A percentile compares a stretch with the other conserved stretches of the same genome.
Conservation (phyloP, 2,797 vertebrate genomes). For the Spea hammondii region DNA sequence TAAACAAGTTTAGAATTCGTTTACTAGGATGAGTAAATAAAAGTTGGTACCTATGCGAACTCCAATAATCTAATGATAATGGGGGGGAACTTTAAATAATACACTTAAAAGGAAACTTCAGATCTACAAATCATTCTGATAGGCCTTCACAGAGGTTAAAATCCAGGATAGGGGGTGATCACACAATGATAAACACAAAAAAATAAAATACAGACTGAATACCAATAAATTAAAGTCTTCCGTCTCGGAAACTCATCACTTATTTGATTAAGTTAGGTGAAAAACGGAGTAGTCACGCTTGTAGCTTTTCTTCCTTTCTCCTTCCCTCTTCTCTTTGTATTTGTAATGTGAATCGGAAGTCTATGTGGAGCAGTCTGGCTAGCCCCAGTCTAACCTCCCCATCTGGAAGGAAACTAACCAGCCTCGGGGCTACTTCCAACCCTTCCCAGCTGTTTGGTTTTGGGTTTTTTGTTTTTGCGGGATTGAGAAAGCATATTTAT, state of each 20-base stretch:
- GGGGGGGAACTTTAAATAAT: no score
- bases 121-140: not conserved
- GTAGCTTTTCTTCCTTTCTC: conserved; percentile 94
- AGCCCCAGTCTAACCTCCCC: conserved; percentile 97
- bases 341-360: conserved; percentile 99
- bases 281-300: conserved; percentile 95
- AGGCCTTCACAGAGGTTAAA: conserved; percentile 14
- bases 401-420: conserved; percentile 98
- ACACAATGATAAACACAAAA: conserved; percentile 70
- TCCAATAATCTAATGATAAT: no score
- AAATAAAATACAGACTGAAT: conserved; percentile 67
- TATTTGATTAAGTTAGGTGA: conserved; percentile 98
- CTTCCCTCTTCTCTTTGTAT: conserved; percentile 86
- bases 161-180: conserved; percentile 58
- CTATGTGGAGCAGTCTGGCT: conserved; percentile 89
- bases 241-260: conserved; percentile 93
- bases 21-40: no score
- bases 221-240: conserved; percentile 94
- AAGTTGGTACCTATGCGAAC: no score
- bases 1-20: no score
- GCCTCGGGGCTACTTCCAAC: conserved; percentile 99
- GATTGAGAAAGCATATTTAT: conserved; percentile 97
- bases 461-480: conserved; percentile 89
- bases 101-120: no score
- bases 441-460: conserved; percentile 99